Evolutionary conservation across 2,797 vertebrate genomes (phyloP).

Genomic region (Dryobates pubescens): DNA sequence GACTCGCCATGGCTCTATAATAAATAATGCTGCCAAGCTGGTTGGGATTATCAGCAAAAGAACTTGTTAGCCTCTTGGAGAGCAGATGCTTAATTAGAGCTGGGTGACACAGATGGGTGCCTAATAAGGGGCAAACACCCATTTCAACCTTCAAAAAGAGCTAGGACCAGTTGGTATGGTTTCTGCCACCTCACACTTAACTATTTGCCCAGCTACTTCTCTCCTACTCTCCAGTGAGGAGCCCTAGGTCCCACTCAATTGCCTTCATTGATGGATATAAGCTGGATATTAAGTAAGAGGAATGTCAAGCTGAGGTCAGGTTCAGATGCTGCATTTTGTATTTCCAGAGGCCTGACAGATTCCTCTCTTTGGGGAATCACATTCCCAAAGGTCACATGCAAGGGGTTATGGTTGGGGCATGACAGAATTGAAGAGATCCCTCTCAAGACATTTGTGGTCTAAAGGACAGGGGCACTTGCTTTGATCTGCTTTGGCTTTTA

Average conservation of each 20-base stretch:
- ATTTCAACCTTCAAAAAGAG: conserved; percentile 20
- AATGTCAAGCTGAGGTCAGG: not conserved
- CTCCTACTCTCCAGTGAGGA: not conserved
- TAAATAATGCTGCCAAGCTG: conserved; percentile 71
- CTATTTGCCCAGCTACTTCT: not conserved
- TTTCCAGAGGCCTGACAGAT: not conserved
- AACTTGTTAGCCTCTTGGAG: conserved; percentile 70
- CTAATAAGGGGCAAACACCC: conserved; percentile 45
- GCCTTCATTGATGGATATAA: not conserved
- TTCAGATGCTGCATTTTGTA: not conserved
- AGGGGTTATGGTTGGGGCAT: not conserved
- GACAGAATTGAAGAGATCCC: not conserved
- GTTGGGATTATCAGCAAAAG: conserved; percentile 68
- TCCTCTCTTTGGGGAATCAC: not conserved
- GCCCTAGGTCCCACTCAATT: not conserved
- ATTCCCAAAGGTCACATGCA: not conserved
- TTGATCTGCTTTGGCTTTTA: not conserved
- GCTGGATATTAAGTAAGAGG: not conserved
- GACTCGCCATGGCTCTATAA: not conserved
- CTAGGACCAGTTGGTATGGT: not conserved
- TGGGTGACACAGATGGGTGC: conserved; percentile 62
- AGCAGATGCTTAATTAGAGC: conserved; percentile 74
- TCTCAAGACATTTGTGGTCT: not conserved
- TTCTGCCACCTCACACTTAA: not conserved
- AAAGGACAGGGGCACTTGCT: fast-evolving